Percentiles rank a stretch among this genome's conserved stretches.
phyloP scores from a whole-genome alignment of 2,888 invertebrate species.

The Andrena fulva region DNA sequence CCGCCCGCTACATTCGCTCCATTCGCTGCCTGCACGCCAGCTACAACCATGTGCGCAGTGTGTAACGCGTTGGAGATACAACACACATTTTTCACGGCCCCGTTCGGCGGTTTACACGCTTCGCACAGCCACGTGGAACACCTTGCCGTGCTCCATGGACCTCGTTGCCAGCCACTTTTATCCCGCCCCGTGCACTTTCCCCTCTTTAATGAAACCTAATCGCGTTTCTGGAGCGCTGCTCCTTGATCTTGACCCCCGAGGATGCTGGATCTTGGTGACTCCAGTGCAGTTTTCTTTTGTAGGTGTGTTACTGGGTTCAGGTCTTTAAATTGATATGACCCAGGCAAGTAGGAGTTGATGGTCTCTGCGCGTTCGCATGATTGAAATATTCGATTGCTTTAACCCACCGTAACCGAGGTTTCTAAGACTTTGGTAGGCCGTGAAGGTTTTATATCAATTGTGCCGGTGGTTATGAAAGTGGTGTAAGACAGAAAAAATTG shows the following conservation, averaged over 20 bases:
- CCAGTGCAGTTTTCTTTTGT: not conserved
- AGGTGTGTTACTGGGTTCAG: not conserved
- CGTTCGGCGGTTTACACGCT: not conserved
- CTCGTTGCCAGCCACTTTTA: not conserved
- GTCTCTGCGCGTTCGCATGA: no score
- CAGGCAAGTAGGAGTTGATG: no score
- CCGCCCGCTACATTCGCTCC: conserved; percentile 12
- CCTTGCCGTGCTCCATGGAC: not conserved
- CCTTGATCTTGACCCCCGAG: not conserved
- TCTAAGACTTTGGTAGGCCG: no score
- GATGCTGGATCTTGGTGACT: not conserved
- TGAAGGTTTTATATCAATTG: no score
- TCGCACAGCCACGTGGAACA: not conserved
- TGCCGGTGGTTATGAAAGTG: no score
- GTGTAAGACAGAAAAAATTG: no score
- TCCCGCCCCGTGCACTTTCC: not conserved
- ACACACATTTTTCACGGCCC: conserved; percentile 22
- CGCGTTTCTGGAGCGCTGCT: not conserved
- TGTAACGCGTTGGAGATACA: conserved; percentile 5
- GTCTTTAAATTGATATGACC: no score
- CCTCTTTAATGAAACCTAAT: conserved; percentile 2
- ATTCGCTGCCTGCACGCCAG: not conserved
- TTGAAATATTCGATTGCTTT: no score
- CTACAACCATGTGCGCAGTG: not conserved
- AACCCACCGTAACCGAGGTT: no score